Percentiles rank a stretch among this genome's conserved stretches.
phyloP scores from a whole-genome alignment of 2,888 invertebrate species.

The Drosophila kanekoi region DNA sequence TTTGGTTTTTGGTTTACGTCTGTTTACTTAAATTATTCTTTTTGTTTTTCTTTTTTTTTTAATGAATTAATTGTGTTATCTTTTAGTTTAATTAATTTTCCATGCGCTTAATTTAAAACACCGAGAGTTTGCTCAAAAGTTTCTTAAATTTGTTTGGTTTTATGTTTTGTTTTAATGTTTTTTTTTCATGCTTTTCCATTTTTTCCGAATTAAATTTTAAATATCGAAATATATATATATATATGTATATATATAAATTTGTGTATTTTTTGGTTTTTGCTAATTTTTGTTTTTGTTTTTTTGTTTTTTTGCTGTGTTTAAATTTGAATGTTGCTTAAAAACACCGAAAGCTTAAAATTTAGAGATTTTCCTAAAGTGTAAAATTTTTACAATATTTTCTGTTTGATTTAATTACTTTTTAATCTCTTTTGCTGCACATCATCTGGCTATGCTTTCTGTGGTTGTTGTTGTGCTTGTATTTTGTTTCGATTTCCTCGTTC shows the following conservation, averaged over 20 bases:
- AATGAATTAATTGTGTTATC: conserved; percentile 67
- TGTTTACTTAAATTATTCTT: conserved; percentile 66
- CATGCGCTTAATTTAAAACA: conserved; percentile 82
- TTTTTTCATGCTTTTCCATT: conserved; percentile 37
- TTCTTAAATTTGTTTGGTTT: conserved; percentile 61
- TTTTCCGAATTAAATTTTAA: conserved; percentile 71
- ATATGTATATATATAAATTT: conserved; percentile 39
- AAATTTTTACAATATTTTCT: conserved; percentile 71
- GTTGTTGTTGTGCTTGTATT: conserved; percentile 28
- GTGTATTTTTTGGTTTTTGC: conserved; percentile 62
- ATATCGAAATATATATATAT: conserved; percentile 78
- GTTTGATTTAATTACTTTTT: conserved; percentile 22
- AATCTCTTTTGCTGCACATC: conserved; percentile 38
- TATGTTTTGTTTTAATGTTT: conserved; percentile 23
- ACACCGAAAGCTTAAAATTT: conserved; percentile 85
- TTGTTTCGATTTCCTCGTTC: conserved; percentile 4
- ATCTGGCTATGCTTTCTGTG: conserved; percentile 40
- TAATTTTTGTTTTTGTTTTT: conserved; percentile 71
- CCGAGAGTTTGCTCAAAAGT: conserved; percentile 81
- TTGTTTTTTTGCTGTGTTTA: conserved; percentile 53
- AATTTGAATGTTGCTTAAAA: conserved; percentile 75
- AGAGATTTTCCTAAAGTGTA: conserved; percentile 80
- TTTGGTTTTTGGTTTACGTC: conserved; percentile 78
- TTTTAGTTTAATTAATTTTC: conserved; percentile 67
- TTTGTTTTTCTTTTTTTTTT: no score